Base-by-base conservation (phyloP, 53 echinoderm and acorn worm genomes). In the Patiria pectinifera region DNA sequence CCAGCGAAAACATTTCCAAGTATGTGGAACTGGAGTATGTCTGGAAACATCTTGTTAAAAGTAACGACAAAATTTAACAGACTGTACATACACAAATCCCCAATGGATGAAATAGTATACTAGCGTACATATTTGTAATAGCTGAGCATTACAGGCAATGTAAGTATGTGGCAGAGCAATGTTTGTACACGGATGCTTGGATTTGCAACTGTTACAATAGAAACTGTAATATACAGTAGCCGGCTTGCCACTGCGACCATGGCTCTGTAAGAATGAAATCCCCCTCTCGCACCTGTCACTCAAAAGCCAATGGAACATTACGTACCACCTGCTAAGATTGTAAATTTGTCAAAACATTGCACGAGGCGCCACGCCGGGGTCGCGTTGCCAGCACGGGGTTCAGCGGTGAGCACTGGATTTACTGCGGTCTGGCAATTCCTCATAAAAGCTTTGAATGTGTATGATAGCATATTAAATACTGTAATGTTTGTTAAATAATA, bases 341-440 rank as follows among this genome's bases (percentile, higher is more conserved):
- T 66, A 66, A 74, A 74, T 74, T 74, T 74, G 19, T 74, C 74
- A 74, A 74, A 74, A 74, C 74, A 74, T n/a, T 74, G 74, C 74
- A 74, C 22, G 2, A 74, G 24, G n/a, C 74, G 8, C 9, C 22
- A 23, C 11, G 24, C 74, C 19, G 24, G 74, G 22, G 22, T 74
- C 22, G 19, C 24, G 9, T 24, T 24, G 22, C 74, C 74, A 18
- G 24, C 74, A 74, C 24, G 25, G 2, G 21, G 19, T 23, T 9
- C 22, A 23, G 10, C 4, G 24, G 9, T 74, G 22, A 23, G 24
- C 9, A 10, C 70, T 60, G 15, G 66, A 66, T 66, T 14, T 14
- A 18, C 66, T 66, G 66, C 66, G 10, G 15, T 16, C 66, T 15
- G 66, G 66, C 19, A 66, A 66, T 66, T 53, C 53, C 8, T 53